These are phyloP conservation scores for Allygus modestus DNA, from an alignment of 2,888 invertebrate genomes.

Conservation along the genomic window DNA sequence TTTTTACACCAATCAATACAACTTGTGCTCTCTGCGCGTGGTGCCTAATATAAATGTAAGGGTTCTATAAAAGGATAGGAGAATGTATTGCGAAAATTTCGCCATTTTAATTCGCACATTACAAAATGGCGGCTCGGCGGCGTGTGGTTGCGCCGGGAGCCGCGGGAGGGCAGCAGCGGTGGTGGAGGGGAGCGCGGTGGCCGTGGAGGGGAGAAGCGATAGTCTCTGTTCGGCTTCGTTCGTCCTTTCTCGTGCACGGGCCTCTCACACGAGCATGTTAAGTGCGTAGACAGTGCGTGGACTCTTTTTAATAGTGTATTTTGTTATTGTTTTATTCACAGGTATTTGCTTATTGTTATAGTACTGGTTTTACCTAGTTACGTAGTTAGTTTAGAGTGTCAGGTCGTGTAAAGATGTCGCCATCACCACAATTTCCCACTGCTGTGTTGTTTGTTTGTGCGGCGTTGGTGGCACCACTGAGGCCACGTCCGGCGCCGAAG, in stretches of 20 bases:
- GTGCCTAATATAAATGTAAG: constrained; percentile 4
- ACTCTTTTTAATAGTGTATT: constrained; percentile 57
- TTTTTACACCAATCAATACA: too few species aligned
- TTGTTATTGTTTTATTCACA: constrained; percentile 60
- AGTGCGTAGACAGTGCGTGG: constrained; percentile 60
- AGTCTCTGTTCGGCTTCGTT: constrained; percentile 49
- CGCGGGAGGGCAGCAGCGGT: constrained; percentile 59
- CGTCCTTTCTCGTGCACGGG: constrained; percentile 54
- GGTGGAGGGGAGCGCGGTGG: constrained; percentile 27
- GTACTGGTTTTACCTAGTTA: constrained; percentile 49
- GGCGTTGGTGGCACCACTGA: constrained; percentile 2
- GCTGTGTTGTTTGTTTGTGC: constrained; percentile 8
- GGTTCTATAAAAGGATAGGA: background rate
- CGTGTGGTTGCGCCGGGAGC: constrained; percentile 23
- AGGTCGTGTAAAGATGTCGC: background rate
- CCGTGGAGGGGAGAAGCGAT: constrained; percentile 38
- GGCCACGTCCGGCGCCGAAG: constrained; percentile 39
- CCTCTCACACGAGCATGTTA: constrained; percentile 56
- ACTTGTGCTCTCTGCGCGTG: too few species aligned
- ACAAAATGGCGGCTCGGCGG: constrained; percentile 61
- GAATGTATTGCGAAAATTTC: constrained; percentile 54
- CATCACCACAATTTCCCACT: constrained; percentile 55
- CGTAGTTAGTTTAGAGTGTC: constrained; percentile 35
- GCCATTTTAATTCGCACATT: constrained; percentile 64
- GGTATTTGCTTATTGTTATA: constrained; percentile 48